Evolutionary conservation across 2,113 vertebrate genomes (phyloP), one percentile per base, ranked within the genome.

Genomic region (Leuciscus idus): DNA sequence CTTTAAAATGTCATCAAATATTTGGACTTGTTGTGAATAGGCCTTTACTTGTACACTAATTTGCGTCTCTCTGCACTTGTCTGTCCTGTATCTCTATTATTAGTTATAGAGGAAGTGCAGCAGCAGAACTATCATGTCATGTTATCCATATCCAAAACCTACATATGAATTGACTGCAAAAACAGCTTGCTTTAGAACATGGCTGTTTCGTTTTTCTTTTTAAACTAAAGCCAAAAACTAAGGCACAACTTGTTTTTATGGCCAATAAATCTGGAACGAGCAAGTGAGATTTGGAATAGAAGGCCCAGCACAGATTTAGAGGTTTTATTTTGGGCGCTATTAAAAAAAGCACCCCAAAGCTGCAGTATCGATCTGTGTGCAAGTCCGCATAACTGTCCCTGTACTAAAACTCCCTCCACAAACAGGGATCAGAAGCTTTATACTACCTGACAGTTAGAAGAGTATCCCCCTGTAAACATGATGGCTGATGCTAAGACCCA

Each of bases 241-340:
- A 74, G 12, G 39, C 72, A 46, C 72, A 74, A 46, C 39, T 30
- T 46, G 39, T 13, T 28, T 62, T 81, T 39, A 64, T 12, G 59
- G 64, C 79, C 79, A 81, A 64, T 48, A 81, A 64, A 81, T 64
- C 59, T 64, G 59, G n/a, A 81, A 48, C 59, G 30, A 64, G 59
- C 59, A 10, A 28, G 39, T 48, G 36, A 62, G 39, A 64, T 81
- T 81, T 36, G 4, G 4, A 64, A 6, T n/a, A 43, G 13, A 48
- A 8, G 28, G 43, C 48, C 26, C 80, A 23, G 80, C 26, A 52
- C 62, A 70, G 81, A 83, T 70, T 52, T 52, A 83, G 62, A 70
- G 81, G 26, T 70, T 70, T 30, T 70, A 70, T 83, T 83, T 83
- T 12, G 11, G 46, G 43, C 17, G 0, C 33, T 50, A 82, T 33